Evolutionary conservation across 1,140 invertebrate genomes (phyloP), one percentile per base, ranked within the genome.

Genomic region (Campoletis sonorensis): DNA sequence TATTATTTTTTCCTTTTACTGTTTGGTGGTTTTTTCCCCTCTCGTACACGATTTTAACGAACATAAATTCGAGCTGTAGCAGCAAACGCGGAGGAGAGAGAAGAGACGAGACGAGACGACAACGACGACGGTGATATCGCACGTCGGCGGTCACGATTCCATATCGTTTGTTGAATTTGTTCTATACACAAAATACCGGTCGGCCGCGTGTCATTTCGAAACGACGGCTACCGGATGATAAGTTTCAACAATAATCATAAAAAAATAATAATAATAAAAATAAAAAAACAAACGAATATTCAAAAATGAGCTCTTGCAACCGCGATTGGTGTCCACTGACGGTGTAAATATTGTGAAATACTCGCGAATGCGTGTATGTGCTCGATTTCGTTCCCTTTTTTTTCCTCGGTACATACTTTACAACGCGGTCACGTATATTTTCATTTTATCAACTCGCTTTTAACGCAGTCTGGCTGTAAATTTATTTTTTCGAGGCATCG

Each of bases 341-440:
- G 58, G 37, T 64, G 61, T 61, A 78, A 78, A 78, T 78, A 78
- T 78, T 64, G 58, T 64, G 30, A 77, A 64, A 77, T 77, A 64
- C n/a, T 77, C 40, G 40, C 40, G 76, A 45, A 67, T 40, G 58
- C 23, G 64, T 37, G 18, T 37, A 10, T 64, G 49, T 45, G 37
- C 16, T 78, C 58, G 51, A 54, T 54, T 54, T 8, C n/a, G n/a
- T 54, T 54, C 11, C 16, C n/a, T n/a, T 54, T 54, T 54, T 16
- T 51, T 51, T 10, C n/a, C 18, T n/a, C 16, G 18, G 5, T 54
- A n/a, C 51, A n/a, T 11, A 54, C 51, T 54, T n/a, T 18, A 21
- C 16, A 18, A 54, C n/a, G 16, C 51, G n/a, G 51, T 54, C n/a
- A 54, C 51, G 51, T 54, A 21, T 11, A n/a, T 54, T 54, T 54